These are phyloP conservation scores for Athrips mouffetella DNA, from an alignment of 2,888 invertebrate species.

Conservation along the genomic window DNA sequence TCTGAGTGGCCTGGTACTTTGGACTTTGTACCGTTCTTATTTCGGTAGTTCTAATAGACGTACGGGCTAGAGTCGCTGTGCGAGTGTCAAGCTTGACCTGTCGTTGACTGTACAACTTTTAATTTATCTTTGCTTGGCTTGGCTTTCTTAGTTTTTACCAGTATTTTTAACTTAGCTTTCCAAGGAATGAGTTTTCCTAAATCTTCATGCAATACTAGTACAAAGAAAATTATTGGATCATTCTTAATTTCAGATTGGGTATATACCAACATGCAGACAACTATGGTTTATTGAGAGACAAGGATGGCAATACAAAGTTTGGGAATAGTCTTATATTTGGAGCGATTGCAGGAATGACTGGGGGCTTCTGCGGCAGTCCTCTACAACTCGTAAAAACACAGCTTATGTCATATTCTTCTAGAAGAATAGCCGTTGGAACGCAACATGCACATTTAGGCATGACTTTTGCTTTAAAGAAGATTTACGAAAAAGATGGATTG, in stretches of 20 bases:
- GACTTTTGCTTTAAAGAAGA: conserved; percentile 79
- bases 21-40: too few relatives aligned
- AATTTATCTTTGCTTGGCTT: too few relatives aligned
- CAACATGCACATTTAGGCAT: conserved; percentile 89
- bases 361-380: conserved; percentile 90
- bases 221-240: too few relatives aligned
- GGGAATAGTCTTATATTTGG: conserved; percentile 84
- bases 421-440: conserved; percentile 90
- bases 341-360: conserved; percentile 86
- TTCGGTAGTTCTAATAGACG: too few relatives aligned
- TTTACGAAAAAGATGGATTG: conserved; percentile 78
- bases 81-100: too few relatives aligned
- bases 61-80: too few relatives aligned
- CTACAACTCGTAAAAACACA: conserved; percentile 94
- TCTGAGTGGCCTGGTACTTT: too few relatives aligned
- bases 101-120: too few relatives aligned
- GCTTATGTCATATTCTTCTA: conserved; percentile 86
- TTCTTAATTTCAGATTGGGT: conserved; percentile 78
- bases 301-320: conserved; percentile 83
- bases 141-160: too few relatives aligned
- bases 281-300: conserved; percentile 79
- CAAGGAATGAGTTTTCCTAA: too few relatives aligned
- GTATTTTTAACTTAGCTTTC: too few relatives aligned
- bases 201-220: too few relatives aligned
- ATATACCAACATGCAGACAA: conserved; percentile 86